Base-by-base conservation (phyloP, 2,113 vertebrate species). In the Cyprinodon variegatus region DNA sequence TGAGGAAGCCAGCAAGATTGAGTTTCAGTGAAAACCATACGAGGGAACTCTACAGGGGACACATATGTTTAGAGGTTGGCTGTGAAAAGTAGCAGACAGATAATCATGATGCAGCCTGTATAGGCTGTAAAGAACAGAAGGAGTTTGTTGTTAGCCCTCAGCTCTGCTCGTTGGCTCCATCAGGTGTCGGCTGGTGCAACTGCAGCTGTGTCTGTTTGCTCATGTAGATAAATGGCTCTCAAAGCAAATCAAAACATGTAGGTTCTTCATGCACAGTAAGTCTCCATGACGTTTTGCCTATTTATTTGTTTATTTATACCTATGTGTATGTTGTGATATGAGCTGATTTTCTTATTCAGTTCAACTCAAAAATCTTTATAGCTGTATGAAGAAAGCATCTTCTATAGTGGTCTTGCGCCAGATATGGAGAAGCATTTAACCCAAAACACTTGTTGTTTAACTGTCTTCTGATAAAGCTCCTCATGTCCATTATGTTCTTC, bases 121-220 rank as follows among this genome's bases (percentile, higher is more conserved):
- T 53, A 0, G 1, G 48, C 0, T 61, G 53, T 22, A 14, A 57
- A 50, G 7, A 5, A 3, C 4, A 4, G 12, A 17, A 4, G n/a
- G 0, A 48, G 38, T n/a, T 41, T 50, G n/a, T 38, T 65, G 36
- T 12, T 65, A 59, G 4, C 61, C 0, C 45, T 72, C 20, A 77
- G 38, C 40, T 0, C 61, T 62, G 62, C 76, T 73, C 14, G 2
- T 62, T 81, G 74, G 66, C 84, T 68, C 84, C 80, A 80, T 70
- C 87, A 17, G 38, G 84, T 80, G 87, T 72, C 39, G 61, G 41
- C n/a, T 48, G 13, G 45, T 5, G 61, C 57, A 65, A 86, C 22
- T 83, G 73, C 74, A 79, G 46, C 36, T 79, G 41, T 43, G 22
- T 57, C 29, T n/a, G 37, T 63, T 40, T 8, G 3, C 50, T 57